Base-by-base conservation (phyloP, 2,888 invertebrate genomes). In the Drosophila mayaguana region DNA sequence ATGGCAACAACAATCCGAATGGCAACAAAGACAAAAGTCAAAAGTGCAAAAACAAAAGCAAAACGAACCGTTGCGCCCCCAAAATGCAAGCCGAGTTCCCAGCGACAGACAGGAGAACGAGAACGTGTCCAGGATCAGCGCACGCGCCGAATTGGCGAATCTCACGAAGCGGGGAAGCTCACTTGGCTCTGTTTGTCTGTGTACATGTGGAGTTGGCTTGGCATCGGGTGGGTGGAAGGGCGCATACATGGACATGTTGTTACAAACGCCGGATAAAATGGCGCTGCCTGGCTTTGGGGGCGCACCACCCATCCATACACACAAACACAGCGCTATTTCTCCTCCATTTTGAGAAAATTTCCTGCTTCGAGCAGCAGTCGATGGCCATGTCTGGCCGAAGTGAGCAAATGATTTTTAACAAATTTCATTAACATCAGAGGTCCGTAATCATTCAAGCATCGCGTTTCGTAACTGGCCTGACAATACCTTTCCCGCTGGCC, bases 391-490 rank as follows among this genome's bases (percentile, higher is more conserved):
- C 73, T 75, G 73, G 71, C 60, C 71, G 68, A 72, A 60, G 61
- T 63, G 76, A 86, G 85, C 75, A 81, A 81, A 87, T 90, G 87
- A 88, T 87, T 87, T 87, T 90, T 83, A 88, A 84, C 91, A 89
- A 89, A 87, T 90, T 91, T 85, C 88, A 89, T 90, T 88, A 91
- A 90, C 85, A 89, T 90, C 91, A 91, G 91, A 91, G 91, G 86
- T 88, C 85, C 86, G 90, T 91, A 91, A 91, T 91, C 91, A 91
- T 89, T 91, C 91, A 91, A 90, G 91, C 91, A 91, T 90, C 90
- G 90, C 88, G 89, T 91, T 87, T 88, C 87, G 84, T 78, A 86
- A 88, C 83, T 78, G 76, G 73, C 74, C 73, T 59, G 68, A 63
- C 72, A 68, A 79, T 50, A 50, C 38, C 67, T 63, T 40, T 53